Percentiles rank a stretch among this genome's conserved stretches.
phyloP scores from a whole-genome alignment of 2,113 vertebrate species.

The Axis porcinus region DNA sequence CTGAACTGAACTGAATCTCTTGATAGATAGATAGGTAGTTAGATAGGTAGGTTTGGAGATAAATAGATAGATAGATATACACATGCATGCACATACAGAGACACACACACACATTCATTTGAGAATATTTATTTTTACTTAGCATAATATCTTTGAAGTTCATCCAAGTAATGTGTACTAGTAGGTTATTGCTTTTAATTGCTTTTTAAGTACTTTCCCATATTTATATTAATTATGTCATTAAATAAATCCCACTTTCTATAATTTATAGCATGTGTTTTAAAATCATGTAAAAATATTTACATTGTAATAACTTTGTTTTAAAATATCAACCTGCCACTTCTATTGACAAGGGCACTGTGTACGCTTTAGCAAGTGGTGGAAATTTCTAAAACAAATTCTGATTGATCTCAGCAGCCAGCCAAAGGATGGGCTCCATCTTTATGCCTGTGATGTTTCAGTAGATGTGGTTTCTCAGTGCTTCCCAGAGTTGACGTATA shows the following conservation, averaged over 20 bases:
- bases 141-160: neutral
- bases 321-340: neutral
- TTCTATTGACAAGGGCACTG: neutral
- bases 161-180: neutral
- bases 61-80: neutral
- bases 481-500: neutral
- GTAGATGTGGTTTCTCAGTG: neutral
- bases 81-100: neutral
- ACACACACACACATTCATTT: neutral
- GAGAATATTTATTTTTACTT: neutral
- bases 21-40: neutral
- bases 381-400: neutral
- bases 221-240: neutral
- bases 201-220: neutral
- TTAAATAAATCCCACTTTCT: neutral
- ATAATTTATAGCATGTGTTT: neutral
- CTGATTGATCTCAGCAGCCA: neutral
- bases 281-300: constrained; percentile 8
- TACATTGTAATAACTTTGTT: neutral
- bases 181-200: neutral
- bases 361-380: neutral
- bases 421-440: neutral
- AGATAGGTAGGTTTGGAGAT: neutral
- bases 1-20: neutral
- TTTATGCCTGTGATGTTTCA: neutral